Base-by-base conservation (phyloP, 2,888 invertebrate genomes). In the Allophyes oxyacanthae region DNA sequence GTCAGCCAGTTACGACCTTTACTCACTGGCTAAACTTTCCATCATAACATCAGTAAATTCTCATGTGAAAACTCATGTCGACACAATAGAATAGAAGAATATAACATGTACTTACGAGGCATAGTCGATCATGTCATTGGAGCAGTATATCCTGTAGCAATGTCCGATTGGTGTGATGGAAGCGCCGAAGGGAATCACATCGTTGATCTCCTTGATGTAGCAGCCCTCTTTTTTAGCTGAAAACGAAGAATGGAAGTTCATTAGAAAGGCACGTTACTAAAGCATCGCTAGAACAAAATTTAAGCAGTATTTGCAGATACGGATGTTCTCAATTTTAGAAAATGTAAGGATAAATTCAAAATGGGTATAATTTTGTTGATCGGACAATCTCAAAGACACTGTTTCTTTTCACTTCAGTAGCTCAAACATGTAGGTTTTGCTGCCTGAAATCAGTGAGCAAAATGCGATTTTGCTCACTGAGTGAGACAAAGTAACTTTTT, bases 161-260 rank as follows among this genome's bases (percentile, higher is more conserved):
- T 59, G 0, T 0, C 90, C 90, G 0, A 83, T 42, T 0, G 90
- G 90, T 0, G 69, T 60, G 0, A 88, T 9, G 1, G 58, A 61
- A 3, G 64, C 37, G 0, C 86, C 88, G 28, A 78, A 91, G 0
- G 89, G 85, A 10, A 93, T 74, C 1, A 93, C 92, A 20, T 91
- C 88, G 7, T 88, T 80, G 1, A 92, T 72, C 54, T 91, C 90
- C 26, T 77, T 14, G 0, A 92, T 54, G 52, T 86, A 93, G 55
- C 92, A 93, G 1, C 92, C 92, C 53, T 83, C 68, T 71, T 90
- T 88, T 72, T 89, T 67, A 38, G 82, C 92, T 93, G 87, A 3
- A 87, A 90, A 54, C 50, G 77, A 64, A 60, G 14, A 52, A 59
- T 0, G 8, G 4, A 30, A 14, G 9, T n/a, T 4, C 2, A 8